Evolutionary conservation across 2,113 vertebrate species (phyloP).

Genomic region (Amazona vittata): DNA sequence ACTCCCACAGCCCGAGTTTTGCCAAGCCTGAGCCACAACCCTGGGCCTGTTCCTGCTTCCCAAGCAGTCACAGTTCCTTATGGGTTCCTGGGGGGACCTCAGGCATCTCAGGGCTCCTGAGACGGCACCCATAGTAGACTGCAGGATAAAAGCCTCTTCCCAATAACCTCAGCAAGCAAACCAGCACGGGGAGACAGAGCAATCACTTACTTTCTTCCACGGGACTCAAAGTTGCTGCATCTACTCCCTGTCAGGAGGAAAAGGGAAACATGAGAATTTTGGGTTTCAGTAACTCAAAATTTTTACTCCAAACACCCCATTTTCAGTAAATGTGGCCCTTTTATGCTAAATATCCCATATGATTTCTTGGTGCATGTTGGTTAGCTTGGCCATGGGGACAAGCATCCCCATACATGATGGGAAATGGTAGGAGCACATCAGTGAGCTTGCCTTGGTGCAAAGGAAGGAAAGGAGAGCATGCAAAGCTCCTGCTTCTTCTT

Average conservation of each 20-base stretch:
- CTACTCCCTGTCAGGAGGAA: conserved; percentile 63
- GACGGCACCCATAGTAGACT: not conserved
- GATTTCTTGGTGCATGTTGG: not conserved
- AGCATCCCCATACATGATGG: fast-evolving
- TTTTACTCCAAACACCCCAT: not conserved
- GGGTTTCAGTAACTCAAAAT: not conserved
- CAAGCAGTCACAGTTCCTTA: not conserved
- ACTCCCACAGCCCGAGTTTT: not conserved
- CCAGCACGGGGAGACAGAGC: fast-evolving
- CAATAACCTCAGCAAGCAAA: not conserved
- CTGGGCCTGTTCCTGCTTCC: not conserved
- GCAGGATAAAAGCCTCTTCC: not conserved
- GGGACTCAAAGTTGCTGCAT: not conserved
- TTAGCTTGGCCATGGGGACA: not conserved
- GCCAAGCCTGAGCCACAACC: fast-evolving
- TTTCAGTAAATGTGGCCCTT: not conserved
- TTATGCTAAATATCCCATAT: not conserved
- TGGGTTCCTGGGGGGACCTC: not conserved
- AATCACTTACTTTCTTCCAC: conserved; percentile 82
- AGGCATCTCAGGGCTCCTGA: not conserved
- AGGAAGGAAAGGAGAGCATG: not conserved
- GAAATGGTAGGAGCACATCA: not conserved
- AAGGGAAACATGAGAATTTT: not conserved
- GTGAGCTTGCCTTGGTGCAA: not conserved
- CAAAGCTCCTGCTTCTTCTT: not conserved